phyloP scores from a whole-genome alignment of 2,113 vertebrate genomes.

The Agelaius tricolor region DNA sequence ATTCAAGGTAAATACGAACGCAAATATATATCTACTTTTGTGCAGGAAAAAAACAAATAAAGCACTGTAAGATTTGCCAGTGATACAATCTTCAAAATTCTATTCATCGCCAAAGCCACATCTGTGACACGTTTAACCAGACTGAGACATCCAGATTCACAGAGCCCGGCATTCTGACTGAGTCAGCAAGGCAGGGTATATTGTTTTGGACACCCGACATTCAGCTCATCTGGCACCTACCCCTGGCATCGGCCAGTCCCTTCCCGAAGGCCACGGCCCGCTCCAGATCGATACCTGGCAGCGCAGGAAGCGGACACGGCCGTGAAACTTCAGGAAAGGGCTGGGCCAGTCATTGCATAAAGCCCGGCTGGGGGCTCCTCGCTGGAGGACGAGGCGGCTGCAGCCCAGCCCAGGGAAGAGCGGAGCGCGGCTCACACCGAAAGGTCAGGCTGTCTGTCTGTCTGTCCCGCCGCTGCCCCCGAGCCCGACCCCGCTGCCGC shows the following conservation, averaged over 20 bases:
- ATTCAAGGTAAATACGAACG: background rate
- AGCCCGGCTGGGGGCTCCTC: background rate
- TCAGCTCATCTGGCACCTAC: background rate
- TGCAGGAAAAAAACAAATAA: background rate
- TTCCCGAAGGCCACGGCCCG: background rate
- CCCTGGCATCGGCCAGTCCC: background rate
- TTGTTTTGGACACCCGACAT: background rate
- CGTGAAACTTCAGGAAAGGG: conserved; percentile 32
- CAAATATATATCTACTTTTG: rapidly evolving
- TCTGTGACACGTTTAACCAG: background rate
- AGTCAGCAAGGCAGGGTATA: rapidly evolving
- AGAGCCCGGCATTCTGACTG: background rate
- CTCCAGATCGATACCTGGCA: background rate
- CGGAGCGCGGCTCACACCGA: background rate
- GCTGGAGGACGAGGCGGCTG: background rate
- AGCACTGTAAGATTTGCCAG: too few relatives aligned
- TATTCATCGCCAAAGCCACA: background rate
- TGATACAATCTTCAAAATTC: rapidly evolving
- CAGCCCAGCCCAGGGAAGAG: rapidly evolving
- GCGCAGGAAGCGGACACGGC: background rate
- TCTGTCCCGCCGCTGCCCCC: background rate
- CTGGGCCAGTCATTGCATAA: background rate
- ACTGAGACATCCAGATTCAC: background rate
- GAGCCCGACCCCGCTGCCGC: background rate
- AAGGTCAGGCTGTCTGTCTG: background rate